Base-by-base conservation (phyloP, 2,888 invertebrate genomes). In the Epirrita christyi region DNA sequence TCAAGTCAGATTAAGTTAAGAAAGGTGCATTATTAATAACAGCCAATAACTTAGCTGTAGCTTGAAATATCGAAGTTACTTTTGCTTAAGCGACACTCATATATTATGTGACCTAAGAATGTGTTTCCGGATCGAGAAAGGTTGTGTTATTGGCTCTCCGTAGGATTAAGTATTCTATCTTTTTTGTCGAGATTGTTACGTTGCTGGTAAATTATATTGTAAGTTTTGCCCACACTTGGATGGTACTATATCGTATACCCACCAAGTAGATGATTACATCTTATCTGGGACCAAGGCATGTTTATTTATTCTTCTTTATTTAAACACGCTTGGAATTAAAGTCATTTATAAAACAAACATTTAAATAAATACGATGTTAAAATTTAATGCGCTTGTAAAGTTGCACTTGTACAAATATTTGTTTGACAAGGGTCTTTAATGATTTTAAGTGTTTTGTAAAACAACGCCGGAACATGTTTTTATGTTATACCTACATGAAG, bases 1-100 rank as follows among this genome's bases (percentile, higher is more conserved):
- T 88, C 86, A 87, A 91, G 89, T 88, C 89, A 86, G 91, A 91
- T 91, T 90, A 91, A 87, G 86, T 88, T 86, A 87, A 83, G 85
- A 86, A 88, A 88, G 86, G 81, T 81, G 78, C 77, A 78, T 90
- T 91, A 88, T 90, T 90, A 90, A 91, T 90, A 91, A 86, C 87
- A 77, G 79, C 85, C 90, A 88, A 91, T 91, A 91, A 88, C 81
- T 91, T 88, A 88, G 81, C 80, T 73, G 75, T 72, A 71, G 80
- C 82, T 88, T 90, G 88, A 90, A 88, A 89, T 90, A 91, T 91
- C 86, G 88, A 80, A 86, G 83, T 85, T 83, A 86, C 85, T 88
- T 88, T 88, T 85, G 86, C 88, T 86, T 89, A 89, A 90, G 87
- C 81, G 88, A 89, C 85, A 80, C 76, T 80, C 79, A 83, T 91